A percentile compares a stretch with the other conserved stretches of the same genome.
Conservation (phyloP, 53 echinoderm and acorn worm species). For the Astropecten irregularis region DNA sequence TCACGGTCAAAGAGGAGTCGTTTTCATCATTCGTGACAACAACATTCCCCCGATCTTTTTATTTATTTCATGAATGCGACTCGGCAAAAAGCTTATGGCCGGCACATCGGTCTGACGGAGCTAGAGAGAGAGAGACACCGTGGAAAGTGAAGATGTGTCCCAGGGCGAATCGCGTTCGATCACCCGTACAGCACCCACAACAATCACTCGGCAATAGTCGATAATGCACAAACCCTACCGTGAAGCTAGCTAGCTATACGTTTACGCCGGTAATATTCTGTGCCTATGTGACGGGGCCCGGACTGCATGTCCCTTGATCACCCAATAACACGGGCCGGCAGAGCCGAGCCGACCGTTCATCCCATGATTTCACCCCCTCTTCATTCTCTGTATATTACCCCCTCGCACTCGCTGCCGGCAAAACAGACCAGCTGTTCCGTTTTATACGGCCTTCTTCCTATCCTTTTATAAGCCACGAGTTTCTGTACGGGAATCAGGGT, state of each 20-base stretch:
- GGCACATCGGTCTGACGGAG: too few relatives aligned
- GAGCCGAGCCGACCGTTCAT: not conserved
- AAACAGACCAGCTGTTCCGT: slow-evolving; percentile 51
- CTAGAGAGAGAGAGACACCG: too few relatives aligned
- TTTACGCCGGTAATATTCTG: not conserved
- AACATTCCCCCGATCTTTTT: too few relatives aligned
- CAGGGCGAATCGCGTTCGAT: slow-evolving; percentile 38
- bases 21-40: too few relatives aligned
- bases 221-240: not conserved
- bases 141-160: not conserved
- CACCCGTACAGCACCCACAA: slow-evolving; percentile 22
- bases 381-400: not conserved
- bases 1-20: too few relatives aligned
- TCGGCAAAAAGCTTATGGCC: too few relatives aligned
- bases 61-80: too few relatives aligned
- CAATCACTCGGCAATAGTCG: slow-evolving; percentile 31
- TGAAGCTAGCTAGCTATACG: too few relatives aligned
- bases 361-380: slow-evolving; percentile 7
- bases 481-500: not conserved
- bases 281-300: not conserved
- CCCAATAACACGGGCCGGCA: not conserved
- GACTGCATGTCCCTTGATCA: too few relatives aligned
- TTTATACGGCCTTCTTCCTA: slow-evolving; percentile 22
- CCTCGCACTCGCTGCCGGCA: slow-evolving; percentile 28
- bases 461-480: slow-evolving; percentile 23